These are phyloP conservation scores for Polydrusus pterygomalis DNA, from an alignment of 2,888 invertebrate species.

Conservation along the genomic window DNA sequence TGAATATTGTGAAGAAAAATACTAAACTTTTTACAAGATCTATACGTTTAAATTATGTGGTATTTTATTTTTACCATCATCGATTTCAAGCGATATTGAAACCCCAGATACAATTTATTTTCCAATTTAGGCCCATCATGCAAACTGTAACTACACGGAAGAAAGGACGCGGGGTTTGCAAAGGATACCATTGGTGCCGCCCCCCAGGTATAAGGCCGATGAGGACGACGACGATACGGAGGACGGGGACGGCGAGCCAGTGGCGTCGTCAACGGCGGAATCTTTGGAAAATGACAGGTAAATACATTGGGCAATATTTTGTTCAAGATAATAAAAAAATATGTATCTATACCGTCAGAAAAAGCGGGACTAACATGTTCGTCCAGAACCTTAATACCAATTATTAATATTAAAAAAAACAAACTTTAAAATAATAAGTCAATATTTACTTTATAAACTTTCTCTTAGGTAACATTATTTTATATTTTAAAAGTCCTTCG, in stretches of 20 bases:
- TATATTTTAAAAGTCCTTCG: no score
- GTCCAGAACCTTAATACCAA: no score
- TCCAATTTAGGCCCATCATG: conserved; percentile 81
- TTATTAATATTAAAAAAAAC: no score
- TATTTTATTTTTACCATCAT: not conserved
- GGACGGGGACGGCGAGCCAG: conserved; percentile 68
- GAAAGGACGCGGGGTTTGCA: conserved; percentile 84
- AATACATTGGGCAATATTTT: not conserved
- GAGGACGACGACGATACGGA: conserved; percentile 55
- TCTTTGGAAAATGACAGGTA: conserved; percentile 63
- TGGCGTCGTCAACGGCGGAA: conserved; percentile 74
- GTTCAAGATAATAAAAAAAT: no score
- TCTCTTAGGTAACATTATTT: no score
- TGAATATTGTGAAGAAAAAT: no score
- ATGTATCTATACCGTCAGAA: no score
- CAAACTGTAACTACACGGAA: conserved; percentile 91
- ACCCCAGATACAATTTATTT: conserved; percentile 19
- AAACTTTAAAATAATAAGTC: no score
- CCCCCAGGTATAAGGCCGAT: conserved; percentile 56
- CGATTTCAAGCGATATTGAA: not conserved
- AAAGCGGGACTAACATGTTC: no score
- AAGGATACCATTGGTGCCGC: conserved; percentile 80
- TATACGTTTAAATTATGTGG: no score
- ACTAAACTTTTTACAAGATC: no score
- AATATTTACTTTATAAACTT: no score